Evolutionary conservation across 2,797 vertebrate genomes (phyloP).

Genomic region (Masticophis lateralis): DNA sequence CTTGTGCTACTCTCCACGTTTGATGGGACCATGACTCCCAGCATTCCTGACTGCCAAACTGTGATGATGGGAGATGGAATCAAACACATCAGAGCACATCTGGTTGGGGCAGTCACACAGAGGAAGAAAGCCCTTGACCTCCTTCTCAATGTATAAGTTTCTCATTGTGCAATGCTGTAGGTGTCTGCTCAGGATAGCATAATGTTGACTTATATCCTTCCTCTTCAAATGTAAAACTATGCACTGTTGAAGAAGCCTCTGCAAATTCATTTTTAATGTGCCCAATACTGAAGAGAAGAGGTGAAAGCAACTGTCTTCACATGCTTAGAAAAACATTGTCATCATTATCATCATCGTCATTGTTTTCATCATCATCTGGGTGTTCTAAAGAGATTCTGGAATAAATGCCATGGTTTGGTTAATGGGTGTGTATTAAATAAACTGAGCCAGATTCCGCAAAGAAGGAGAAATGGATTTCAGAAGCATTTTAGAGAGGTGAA

Average conservation of each 20-base stretch:
- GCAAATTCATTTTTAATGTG: neutral
- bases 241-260: neutral
- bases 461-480: neutral
- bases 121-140: neutral
- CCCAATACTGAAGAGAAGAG: neutral
- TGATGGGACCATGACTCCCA: neutral
- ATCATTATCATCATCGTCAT: fast-evolving
- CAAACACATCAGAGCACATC: neutral
- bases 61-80: neutral
- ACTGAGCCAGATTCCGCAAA: neutral
- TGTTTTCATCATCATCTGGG: neutral
- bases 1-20: neutral
- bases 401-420: neutral
- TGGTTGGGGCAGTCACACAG: neutral
- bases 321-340: neutral
- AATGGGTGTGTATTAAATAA: neutral
- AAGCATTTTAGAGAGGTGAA: neutral
- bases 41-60: neutral
- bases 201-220: neutral
- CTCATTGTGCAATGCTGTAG: neutral
- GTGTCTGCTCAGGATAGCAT: neutral
- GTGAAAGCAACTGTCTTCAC: neutral
- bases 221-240: neutral
- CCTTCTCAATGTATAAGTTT: neutral
- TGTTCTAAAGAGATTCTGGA: neutral